Percentiles rank a stretch among this genome's conserved stretches.
Conservation (phyloP, 2,888 invertebrate species). For the Saturnia pavonia region DNA sequence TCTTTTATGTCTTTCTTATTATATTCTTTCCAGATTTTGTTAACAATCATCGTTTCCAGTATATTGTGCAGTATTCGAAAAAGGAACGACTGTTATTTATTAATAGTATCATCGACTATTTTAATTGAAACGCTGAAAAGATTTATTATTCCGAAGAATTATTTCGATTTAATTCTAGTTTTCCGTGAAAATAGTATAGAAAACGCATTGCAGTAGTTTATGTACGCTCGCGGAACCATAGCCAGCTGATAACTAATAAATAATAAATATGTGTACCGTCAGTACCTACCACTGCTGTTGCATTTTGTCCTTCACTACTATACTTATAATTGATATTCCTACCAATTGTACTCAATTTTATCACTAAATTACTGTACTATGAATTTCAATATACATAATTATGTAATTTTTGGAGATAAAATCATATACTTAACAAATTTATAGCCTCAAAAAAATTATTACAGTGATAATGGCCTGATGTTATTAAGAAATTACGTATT, state of each 20-base stretch:
- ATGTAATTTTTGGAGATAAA: neutral
- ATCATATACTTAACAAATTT: neutral
- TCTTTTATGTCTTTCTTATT: no score
- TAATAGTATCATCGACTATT: no score
- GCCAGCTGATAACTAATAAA: neutral
- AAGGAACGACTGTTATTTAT: no score
- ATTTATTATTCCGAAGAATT: neutral
- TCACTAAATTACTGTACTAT: neutral
- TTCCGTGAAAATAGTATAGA: neutral
- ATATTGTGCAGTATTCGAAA: no score
- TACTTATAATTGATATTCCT: neutral
- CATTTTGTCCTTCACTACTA: neutral
- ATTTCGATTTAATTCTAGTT: neutral
- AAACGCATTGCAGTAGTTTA: neutral
- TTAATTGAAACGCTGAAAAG: neutral
- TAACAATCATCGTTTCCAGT: no score
- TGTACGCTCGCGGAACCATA: neutral
- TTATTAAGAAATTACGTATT: neutral
- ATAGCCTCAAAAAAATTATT: neutral
- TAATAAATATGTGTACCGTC: neutral
- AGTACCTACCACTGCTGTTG: neutral
- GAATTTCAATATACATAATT: no score
- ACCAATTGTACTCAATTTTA: neutral
- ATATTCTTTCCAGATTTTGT: no score
- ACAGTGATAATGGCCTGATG: neutral